phyloP scores from a whole-genome alignment of 1,140 invertebrate genomes.

The Hirudo medicinalis region DNA sequence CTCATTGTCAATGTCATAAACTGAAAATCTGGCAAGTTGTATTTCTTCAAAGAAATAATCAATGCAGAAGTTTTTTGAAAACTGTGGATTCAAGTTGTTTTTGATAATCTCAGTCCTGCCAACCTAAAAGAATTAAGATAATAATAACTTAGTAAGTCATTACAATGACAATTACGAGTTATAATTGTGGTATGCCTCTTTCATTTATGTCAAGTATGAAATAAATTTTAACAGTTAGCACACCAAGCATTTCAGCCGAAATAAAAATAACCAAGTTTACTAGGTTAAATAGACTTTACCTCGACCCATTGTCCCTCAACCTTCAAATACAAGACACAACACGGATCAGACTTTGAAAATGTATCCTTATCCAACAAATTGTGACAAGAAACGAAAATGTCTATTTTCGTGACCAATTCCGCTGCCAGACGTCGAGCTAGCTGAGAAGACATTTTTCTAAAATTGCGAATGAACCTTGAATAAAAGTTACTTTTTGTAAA shows the following conservation, averaged over 20 bases:
- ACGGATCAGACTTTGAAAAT: constrained; percentile 53
- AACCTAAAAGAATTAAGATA: constrained; percentile 27
- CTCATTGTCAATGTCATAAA: constrained; percentile 48
- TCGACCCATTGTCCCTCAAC: constrained; percentile 25
- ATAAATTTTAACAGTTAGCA: too few species aligned
- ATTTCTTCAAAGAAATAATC: constrained; percentile 47
- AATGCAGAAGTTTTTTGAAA: constrained; percentile 44
- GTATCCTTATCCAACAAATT: constrained; percentile 49
- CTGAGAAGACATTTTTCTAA: too few species aligned
- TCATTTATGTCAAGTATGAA: too few species aligned
- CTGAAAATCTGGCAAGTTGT: constrained; percentile 43
- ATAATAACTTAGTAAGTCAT: too few species aligned
- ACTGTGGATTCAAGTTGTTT: constrained; percentile 50
- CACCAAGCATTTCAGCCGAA: too few species aligned
- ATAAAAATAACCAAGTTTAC: too few species aligned
- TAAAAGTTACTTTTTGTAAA: too few species aligned
- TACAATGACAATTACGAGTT: too few species aligned
- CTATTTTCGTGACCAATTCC: constrained; percentile 30
- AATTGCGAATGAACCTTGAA: too few species aligned
- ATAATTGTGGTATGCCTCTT: too few species aligned
- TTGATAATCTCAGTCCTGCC: constrained; percentile 50
- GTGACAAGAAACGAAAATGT: constrained; percentile 39
- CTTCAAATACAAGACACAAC: constrained; percentile 47
- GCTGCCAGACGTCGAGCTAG: not conserved
- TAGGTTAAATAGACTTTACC: not conserved